Conservation (phyloP, 1,140 invertebrate genomes). For the Conus betulinus region DNA sequence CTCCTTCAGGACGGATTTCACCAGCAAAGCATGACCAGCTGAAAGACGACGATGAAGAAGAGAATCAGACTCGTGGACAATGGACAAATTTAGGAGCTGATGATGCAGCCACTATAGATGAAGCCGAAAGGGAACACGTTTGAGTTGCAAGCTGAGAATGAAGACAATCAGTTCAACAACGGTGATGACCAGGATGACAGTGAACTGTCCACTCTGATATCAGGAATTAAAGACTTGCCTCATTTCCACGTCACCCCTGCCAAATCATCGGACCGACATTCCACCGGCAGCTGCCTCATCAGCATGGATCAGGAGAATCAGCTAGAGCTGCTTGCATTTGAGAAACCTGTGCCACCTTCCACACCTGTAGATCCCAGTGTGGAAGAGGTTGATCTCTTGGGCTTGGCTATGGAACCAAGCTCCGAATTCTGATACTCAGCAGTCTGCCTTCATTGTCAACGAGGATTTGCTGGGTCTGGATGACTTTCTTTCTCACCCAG, state of each 20-base stretch:
- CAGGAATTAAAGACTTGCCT: slow-evolving; percentile 35
- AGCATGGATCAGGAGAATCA: slow-evolving; percentile 49
- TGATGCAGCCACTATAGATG: slow-evolving; percentile 19
- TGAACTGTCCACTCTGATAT: slow-evolving; percentile 34
- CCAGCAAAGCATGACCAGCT: slow-evolving; percentile 42
- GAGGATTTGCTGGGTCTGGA: slow-evolving; percentile 63
- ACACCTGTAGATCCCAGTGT: slow-evolving; percentile 22
- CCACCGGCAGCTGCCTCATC: slow-evolving; percentile 36
- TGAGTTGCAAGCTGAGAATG: not conserved
- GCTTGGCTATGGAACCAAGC: slow-evolving; percentile 45
- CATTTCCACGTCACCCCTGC: slow-evolving; percentile 44
- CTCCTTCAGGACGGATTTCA: slow-evolving; percentile 54
- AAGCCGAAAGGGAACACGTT: not conserved
- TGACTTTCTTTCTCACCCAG: slow-evolving; percentile 49
- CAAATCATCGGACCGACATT: slow-evolving; percentile 40
- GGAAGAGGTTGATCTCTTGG: slow-evolving; percentile 58
- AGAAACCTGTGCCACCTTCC: slow-evolving; percentile 18
- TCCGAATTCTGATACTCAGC: slow-evolving; percentile 22
- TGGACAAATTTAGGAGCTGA: slow-evolving; percentile 36
- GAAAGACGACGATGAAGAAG: slow-evolving; percentile 14
- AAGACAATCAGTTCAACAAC: slow-evolving; percentile 26
- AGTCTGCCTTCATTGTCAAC: slow-evolving; percentile 42
- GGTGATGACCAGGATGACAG: slow-evolving; percentile 29
- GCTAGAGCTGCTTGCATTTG: slow-evolving; percentile 32
- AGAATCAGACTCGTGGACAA: not conserved